Evolutionary conservation across 2,797 vertebrate species (phyloP).

Genomic region (Emys orbicularis): DNA sequence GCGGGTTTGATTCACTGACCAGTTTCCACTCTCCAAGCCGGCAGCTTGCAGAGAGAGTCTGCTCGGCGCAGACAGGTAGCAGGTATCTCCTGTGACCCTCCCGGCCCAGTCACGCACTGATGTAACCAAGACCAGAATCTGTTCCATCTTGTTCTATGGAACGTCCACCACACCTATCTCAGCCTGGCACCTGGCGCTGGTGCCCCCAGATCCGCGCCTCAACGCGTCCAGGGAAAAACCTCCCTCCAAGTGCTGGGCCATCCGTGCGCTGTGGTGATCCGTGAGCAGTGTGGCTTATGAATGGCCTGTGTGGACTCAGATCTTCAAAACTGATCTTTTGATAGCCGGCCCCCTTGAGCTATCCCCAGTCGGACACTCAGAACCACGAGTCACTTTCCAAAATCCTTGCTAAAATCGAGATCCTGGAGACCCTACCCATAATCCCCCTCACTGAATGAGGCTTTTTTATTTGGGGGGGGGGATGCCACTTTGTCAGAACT

Average conservation of each 20-base stretch:
- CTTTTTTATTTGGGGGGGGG: rapidly evolving
- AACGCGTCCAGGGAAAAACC: neutral
- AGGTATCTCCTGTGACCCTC: neutral
- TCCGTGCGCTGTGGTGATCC: neutral
- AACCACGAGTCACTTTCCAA: neutral
- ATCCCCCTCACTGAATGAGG: neutral
- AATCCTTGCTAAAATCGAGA: neutral
- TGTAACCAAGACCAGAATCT: neutral
- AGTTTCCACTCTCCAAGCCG: neutral
- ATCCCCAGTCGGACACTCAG: neutral
- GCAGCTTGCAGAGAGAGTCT: neutral
- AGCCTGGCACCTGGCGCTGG: no score
- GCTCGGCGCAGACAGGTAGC: neutral
- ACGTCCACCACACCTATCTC: neutral
- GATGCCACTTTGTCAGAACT: neutral
- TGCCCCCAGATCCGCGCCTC: neutral
- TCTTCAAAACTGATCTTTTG: neutral
- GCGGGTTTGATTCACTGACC: neutral
- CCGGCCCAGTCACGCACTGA: neutral
- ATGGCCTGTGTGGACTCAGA: neutral
- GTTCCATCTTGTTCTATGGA: neutral
- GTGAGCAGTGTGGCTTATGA: neutral
- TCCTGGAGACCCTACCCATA: neutral
- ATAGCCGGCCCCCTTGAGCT: no score
- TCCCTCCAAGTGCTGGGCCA: neutral